A percentile compares a stretch with the other conserved stretches of the same genome.
phyloP scores from a whole-genome alignment of 2,797 vertebrate species.

The Crenuchus spilurus region DNA sequence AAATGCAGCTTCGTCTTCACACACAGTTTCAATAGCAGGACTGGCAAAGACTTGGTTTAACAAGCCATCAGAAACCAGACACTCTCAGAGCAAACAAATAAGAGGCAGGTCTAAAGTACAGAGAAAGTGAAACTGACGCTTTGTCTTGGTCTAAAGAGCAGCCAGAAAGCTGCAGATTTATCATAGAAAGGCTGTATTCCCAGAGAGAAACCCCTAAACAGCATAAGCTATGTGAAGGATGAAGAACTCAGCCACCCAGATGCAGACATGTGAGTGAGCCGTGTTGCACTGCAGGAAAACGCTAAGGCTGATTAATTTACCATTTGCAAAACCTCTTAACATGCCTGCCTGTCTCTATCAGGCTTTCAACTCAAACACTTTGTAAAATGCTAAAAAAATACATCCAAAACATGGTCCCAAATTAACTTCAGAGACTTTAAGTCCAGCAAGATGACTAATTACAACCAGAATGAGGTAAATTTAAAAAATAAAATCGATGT shows the following conservation, averaged over 20 bases:
- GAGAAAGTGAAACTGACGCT: neutral
- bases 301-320: conserved; percentile 35
- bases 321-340: conserved; percentile 9
- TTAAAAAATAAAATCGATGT: too few relatives aligned
- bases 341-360: conserved; percentile 1
- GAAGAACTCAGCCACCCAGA: neutral
- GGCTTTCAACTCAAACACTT: conserved; percentile 15
- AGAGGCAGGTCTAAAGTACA: neutral
- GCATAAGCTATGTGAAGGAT: neutral
- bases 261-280: neutral
- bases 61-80: conserved; percentile 2
- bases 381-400: conserved; percentile 22
- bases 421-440: conserved; percentile 17
- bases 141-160: neutral
- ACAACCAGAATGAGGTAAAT: too few relatives aligned
- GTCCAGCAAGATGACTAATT: neutral
- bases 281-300: conserved; percentile 13
- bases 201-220: neutral
- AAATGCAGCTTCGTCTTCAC: neutral
- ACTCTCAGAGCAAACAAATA: neutral
- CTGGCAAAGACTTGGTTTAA: neutral
- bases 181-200: conserved; percentile 7
- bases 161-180: conserved; percentile 6
- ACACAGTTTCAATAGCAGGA: neutral
- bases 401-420: conserved; percentile 23